Percentiles rank a stretch among this genome's conserved stretches.
Conservation (phyloP, 1,140 invertebrate species). For the Chironomus striatipennis region DNA sequence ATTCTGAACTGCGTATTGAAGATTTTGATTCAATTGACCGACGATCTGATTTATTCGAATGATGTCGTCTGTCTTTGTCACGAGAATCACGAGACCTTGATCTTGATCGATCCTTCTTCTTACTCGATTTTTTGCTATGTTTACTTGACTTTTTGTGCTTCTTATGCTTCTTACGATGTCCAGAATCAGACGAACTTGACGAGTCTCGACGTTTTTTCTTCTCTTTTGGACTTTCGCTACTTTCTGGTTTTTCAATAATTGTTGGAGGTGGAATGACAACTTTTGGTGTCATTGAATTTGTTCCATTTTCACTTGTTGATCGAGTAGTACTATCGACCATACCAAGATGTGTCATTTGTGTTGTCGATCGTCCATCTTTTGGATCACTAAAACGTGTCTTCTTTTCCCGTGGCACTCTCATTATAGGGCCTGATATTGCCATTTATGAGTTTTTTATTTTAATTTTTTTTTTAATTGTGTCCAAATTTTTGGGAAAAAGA, state of each 20-base stretch:
- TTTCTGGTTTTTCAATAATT: neutral
- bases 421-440: neutral
- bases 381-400: slow-evolving; percentile 18
- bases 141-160: slow-evolving; percentile 9
- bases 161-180: slow-evolving; percentile 2
- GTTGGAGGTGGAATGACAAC: neutral
- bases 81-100: neutral
- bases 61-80: neutral
- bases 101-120: neutral
- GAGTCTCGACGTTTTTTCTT: neutral
- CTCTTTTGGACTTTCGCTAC: neutral
- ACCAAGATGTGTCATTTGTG: neutral
- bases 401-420: neutral
- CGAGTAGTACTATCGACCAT: neutral
- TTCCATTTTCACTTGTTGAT: neutral
- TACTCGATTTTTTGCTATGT: neutral
- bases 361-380: neutral
- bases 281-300: neutral
- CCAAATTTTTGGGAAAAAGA: neutral
- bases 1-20: neutral
- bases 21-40: neutral
- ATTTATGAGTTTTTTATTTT: no score
- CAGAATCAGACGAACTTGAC: neutral
- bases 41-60: neutral
- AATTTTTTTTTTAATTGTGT: no score